Evolutionary conservation across 1,140 invertebrate species (phyloP).

Genomic region (Pectinophora gossypiella): DNA sequence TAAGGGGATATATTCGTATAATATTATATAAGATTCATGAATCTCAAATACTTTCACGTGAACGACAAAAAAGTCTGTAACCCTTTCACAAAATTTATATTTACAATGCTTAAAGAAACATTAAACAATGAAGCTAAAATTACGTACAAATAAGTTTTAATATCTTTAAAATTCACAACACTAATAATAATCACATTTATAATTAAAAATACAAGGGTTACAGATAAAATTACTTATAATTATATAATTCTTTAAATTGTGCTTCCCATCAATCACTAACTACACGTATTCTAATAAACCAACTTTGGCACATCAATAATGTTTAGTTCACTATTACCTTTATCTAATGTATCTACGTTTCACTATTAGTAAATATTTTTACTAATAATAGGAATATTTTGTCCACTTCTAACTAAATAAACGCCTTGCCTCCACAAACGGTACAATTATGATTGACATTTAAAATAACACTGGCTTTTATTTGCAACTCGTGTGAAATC

Average conservation of each 20-base stretch:
- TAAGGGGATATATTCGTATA: constrained; percentile 37
- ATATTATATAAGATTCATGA: not conserved
- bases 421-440: too few species aligned
- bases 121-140: not conserved
- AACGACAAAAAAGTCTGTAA: constrained; percentile 22
- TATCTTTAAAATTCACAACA: constrained; percentile 33
- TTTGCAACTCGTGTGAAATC: too few species aligned
- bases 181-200: constrained; percentile 29
- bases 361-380: constrained; percentile 26
- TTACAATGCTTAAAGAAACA: not conserved
- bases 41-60: not conserved
- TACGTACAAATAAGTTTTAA: not conserved
- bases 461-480: too few species aligned
- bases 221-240: constrained; percentile 18
- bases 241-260: constrained; percentile 16
- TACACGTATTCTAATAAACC: constrained; percentile 17
- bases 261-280: constrained; percentile 19
- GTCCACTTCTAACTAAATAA: too few species aligned
- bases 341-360: constrained; percentile 24
- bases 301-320: constrained; percentile 27
- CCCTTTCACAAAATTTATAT: constrained; percentile 10
- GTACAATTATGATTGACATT: too few species aligned
- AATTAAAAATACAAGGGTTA: constrained; percentile 14
- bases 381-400: constrained; percentile 36
- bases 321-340: constrained; percentile 13